These are phyloP conservation scores for Orycteropus afer DNA, from an alignment of 2,113 vertebrate species.

Conservation along the genomic window DNA sequence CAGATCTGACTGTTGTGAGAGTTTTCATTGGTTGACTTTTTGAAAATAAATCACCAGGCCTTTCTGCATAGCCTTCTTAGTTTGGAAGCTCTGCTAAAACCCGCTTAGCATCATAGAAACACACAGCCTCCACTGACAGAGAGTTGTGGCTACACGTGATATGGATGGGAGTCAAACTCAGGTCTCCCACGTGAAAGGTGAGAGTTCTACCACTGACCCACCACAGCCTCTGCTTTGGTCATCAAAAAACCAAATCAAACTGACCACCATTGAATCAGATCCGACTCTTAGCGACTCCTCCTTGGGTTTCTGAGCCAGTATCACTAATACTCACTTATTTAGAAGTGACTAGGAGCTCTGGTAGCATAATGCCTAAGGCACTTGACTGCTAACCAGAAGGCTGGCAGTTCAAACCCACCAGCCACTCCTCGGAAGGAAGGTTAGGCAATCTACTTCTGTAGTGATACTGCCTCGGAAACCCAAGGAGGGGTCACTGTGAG, in stretches of 20 bases:
- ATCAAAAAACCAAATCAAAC: too few relatives aligned
- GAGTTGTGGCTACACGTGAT: neutral
- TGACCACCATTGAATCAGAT: too few relatives aligned
- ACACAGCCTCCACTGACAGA: neutral
- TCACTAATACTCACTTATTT: too few relatives aligned
- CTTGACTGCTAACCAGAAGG: too few relatives aligned
- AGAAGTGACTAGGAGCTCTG: neutral
- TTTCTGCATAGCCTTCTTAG: neutral
- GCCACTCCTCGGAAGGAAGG: too few relatives aligned
- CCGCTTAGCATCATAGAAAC: neutral
- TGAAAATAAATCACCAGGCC: neutral
- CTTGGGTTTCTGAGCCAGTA: too few relatives aligned
- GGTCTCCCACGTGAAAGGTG: neutral
- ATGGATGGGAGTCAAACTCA: neutral
- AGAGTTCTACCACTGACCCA: neutral
- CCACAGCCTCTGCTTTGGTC: neutral
- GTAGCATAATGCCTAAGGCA: too few relatives aligned
- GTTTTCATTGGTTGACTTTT: neutral
- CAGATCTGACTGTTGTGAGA: neutral
- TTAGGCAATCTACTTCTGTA: too few relatives aligned
- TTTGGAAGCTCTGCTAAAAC: neutral
- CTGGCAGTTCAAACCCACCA: too few relatives aligned
- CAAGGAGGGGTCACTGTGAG: too few relatives aligned
- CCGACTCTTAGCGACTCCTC: too few relatives aligned
- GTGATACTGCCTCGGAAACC: too few relatives aligned